Base-by-base conservation (phyloP, 2,113 vertebrate genomes). In the Anhinga rufa region DNA sequence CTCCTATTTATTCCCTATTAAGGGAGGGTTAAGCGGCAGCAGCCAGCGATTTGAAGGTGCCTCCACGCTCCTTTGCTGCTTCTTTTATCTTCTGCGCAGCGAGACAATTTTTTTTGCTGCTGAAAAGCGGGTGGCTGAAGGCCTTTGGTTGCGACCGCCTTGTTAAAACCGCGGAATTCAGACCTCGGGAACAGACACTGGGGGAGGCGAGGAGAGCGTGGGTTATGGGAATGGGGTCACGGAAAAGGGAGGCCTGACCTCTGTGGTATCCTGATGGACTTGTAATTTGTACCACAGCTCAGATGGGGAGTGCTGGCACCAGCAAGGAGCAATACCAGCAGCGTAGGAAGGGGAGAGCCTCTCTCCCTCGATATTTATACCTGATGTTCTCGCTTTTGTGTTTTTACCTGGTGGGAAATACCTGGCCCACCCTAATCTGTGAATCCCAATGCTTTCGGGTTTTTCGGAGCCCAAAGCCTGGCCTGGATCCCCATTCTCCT, bases 241-340 rank as follows among this genome's bases (percentile, higher is more conserved):
- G 90, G 92, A 81, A 70, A 91, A 90, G 78, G 66, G 76, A 93
- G 49, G 58, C 76, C 90, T 74, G 88, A 65, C 66, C 82, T 79
- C 58, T 80, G 92, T 13, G 92, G 82, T 58, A 71, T 80, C 49
- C 88, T 3, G 62, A n/a, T 16, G 82, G 82, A 12, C 57, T 93
- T 82, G 79, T 52, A 32, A n/a, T 60, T 26, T 58, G 77, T 79
- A 44, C 51, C 62, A 14, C 10, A 68, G 93, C 60, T 9, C 12
- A 3, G 51, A 9, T 28, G 77, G 85, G 70, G 66, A 82, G 51
- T 14, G 72, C 38, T 31, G 13, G 77, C 72, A 55, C 69, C n/a
- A 13, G 57, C 52, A 32, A 26, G 76, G 91, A 91, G 71, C 46
- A 26, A 4, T 38, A 32, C 36, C 42, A 49, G 77, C 14, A 7